Percentiles rank a stretch among this genome's conserved stretches.
Evolutionary conservation across 2,113 vertebrate genomes (phyloP).

Genomic region (Oxyura jamaicensis): DNA sequence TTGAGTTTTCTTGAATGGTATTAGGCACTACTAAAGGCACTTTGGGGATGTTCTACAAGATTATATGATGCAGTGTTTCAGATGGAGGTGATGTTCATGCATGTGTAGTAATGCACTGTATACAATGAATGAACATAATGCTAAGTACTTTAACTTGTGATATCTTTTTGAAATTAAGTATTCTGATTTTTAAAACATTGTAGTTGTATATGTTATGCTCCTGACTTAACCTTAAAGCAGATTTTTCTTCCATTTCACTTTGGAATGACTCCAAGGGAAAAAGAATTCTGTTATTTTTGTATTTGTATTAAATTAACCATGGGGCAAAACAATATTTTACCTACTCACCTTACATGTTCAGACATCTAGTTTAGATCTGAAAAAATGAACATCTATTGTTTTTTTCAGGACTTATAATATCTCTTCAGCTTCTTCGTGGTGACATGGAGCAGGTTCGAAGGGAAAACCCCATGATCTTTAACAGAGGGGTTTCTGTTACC

Average conservation of each 20-base stretch:
- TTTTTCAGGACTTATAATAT: slow-evolving; percentile 91
- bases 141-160: neutral
- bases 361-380: neutral
- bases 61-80: neutral
- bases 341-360: neutral
- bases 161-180: neutral
- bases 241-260: slow-evolving; percentile 12
- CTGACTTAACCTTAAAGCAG: neutral
- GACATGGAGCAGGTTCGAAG: slow-evolving; percentile 95
- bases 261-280: neutral
- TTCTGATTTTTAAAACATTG: neutral
- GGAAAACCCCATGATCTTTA: slow-evolving; percentile 93
- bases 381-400: slow-evolving; percentile 28
- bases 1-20: neutral
- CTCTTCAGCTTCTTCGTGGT: slow-evolving; percentile 92
- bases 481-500: slow-evolving; percentile 88
- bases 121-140: neutral
- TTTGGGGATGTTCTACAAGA: neutral
- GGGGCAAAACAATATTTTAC: neutral
- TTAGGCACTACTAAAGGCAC: neutral
- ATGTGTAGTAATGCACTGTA: neutral
- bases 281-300: neutral
- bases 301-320: neutral
- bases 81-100: neutral
- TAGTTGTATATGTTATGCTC: neutral